These are phyloP conservation scores for Fragum fragum DNA, from an alignment of 2,888 invertebrate species.

Conservation along the genomic window DNA sequence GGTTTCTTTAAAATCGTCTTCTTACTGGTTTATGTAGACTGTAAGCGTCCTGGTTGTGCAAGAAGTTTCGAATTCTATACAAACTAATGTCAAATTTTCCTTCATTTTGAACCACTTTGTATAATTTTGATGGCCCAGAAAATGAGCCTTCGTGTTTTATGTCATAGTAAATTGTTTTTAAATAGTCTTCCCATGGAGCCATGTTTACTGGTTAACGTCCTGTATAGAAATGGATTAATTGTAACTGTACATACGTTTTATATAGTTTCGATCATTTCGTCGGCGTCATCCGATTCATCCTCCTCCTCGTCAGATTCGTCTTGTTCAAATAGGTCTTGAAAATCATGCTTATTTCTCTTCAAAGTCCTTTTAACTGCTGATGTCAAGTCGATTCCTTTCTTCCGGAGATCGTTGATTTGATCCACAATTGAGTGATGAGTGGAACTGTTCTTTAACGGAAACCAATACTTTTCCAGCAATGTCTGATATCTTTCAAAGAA, in stretches of 20 bases:
- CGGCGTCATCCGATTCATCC: too few species aligned
- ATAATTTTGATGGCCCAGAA: slow-evolving; percentile 61
- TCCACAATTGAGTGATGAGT: too few species aligned
- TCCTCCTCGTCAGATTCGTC: neutral
- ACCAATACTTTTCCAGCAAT: slow-evolving; percentile 27
- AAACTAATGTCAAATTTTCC: slow-evolving; percentile 67
- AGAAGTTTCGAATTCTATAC: slow-evolving; percentile 62
- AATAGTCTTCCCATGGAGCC: slow-evolving; percentile 58
- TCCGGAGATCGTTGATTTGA: too few species aligned
- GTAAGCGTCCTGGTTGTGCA: slow-evolving; percentile 63
- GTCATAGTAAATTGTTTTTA: slow-evolving; percentile 55
- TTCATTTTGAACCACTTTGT: slow-evolving; percentile 54
- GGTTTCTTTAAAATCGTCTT: slow-evolving; percentile 53
- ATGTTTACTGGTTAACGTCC: slow-evolving; percentile 14
- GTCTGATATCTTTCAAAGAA: slow-evolving; percentile 24
- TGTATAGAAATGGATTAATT: too few species aligned
- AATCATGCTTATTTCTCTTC: too few species aligned
- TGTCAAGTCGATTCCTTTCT: too few species aligned
- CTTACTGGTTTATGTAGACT: slow-evolving; percentile 59
- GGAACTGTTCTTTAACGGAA: too few species aligned
- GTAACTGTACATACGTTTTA: neutral
- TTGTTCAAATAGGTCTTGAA: too few species aligned
- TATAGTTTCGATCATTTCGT: neutral
- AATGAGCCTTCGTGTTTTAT: slow-evolving; percentile 57
- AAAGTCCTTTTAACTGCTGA: too few species aligned